Conservation (phyloP, 2,113 vertebrate species). For the Alethe castanea region DNA sequence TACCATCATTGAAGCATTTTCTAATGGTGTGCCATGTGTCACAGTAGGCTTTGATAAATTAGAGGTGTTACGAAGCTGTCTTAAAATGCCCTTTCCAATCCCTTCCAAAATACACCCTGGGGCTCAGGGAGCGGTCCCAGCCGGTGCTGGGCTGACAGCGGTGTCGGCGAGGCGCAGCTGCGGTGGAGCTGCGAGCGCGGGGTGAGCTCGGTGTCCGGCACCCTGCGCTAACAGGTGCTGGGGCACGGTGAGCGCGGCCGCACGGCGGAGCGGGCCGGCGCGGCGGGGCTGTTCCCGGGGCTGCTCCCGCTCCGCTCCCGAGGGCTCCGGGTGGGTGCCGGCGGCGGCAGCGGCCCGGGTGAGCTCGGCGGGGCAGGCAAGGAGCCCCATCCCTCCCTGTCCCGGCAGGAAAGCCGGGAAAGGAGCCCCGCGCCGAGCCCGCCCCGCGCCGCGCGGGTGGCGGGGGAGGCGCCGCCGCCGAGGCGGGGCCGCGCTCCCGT, state of each 20-base stretch:
- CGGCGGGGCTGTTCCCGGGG: background rate
- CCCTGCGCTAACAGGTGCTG: background rate
- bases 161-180: background rate
- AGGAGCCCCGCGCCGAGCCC: background rate
- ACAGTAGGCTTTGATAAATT: background rate
- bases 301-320: background rate
- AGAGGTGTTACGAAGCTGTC: background rate
- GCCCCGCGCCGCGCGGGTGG: background rate
- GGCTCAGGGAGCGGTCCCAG: background rate
- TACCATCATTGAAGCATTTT: background rate
- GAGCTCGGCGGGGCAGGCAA: too few relatives aligned
- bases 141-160: background rate
- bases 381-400: too few relatives aligned
- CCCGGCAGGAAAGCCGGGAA: background rate
- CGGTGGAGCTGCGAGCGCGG: rapidly evolving
- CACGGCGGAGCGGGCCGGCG: background rate
- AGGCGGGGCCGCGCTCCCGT: background rate
- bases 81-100: background rate
- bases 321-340: background rate
- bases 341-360: background rate
- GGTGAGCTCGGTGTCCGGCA: rapidly evolving
- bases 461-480: background rate
- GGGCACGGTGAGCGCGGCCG: background rate
- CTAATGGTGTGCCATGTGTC: background rate
- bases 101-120: background rate